Percentiles rank a stretch among this genome's conserved stretches.
These are phyloP conservation scores for Yoshiicerus persimilis DNA, from an alignment of 1,140 invertebrate species.

Conservation along the genomic window DNA sequence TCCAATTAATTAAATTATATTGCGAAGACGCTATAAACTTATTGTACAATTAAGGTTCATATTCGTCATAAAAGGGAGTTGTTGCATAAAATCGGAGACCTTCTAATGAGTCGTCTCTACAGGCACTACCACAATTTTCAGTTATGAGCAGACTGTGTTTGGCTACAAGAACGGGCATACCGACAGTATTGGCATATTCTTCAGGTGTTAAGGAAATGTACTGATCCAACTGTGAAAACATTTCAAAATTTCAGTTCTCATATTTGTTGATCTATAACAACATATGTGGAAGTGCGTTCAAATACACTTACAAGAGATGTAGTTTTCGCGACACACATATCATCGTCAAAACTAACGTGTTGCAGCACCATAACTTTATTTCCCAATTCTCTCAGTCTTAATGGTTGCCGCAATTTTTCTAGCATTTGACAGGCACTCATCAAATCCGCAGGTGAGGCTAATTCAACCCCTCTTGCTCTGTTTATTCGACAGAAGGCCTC, in stretches of 20 bases:
- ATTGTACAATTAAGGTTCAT: too few relatives aligned
- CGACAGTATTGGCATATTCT: conserved; percentile 76
- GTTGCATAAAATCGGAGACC: conserved; percentile 84
- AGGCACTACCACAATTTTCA: conserved; percentile 80
- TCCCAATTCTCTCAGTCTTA: conserved; percentile 78
- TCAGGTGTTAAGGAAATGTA: conserved; percentile 76
- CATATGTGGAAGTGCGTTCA: too few relatives aligned
- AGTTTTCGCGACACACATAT: conserved; percentile 71
- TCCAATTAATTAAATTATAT: too few relatives aligned
- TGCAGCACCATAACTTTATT: conserved; percentile 90
- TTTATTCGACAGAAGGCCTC: conserved; percentile 97
- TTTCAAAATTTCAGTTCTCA: too few relatives aligned
- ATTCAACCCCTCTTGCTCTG: conserved; percentile 79
- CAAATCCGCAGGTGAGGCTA: conserved; percentile 92
- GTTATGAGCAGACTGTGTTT: conserved; percentile 80
- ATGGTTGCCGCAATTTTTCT: conserved; percentile 63
- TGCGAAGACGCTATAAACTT: too few relatives aligned
- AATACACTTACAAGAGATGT: conserved; percentile 63
- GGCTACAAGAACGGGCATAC: conserved; percentile 84
- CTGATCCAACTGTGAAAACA: conserved; percentile 72
- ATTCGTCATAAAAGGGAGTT: not conserved
- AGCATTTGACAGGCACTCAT: conserved; percentile 80
- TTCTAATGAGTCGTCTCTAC: conserved; percentile 90
- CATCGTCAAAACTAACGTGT: conserved; percentile 74
- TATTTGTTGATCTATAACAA: too few relatives aligned